Percentiles rank a stretch among this genome's conserved stretches.
These are phyloP conservation scores for Polymixis flavicincta DNA, from an alignment of 2,888 invertebrate genomes.

Conservation along the genomic window DNA sequence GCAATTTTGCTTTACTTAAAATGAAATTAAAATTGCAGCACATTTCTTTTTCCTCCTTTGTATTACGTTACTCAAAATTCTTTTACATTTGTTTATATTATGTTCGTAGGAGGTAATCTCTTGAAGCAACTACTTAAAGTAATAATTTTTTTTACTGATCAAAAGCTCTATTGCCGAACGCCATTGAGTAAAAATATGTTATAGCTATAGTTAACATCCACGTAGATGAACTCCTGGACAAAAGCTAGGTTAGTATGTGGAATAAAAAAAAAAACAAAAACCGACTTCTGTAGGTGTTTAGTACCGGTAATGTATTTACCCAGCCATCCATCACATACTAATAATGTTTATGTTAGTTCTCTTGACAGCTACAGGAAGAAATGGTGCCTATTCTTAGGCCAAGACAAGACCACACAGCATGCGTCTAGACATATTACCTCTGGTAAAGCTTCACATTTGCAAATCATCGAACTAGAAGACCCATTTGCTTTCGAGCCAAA, in stretches of 20 bases:
- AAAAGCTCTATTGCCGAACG: not conserved
- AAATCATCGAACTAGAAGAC: conserved; percentile 12
- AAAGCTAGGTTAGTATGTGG: too few relatives aligned
- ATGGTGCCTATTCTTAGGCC: conserved; percentile 36
- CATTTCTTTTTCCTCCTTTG: too few relatives aligned
- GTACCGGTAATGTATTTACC: not conserved
- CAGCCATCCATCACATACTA: conserved; percentile 23
- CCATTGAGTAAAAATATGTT: not conserved
- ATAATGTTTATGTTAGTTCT: conserved; percentile 24
- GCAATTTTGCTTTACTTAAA: too few relatives aligned
- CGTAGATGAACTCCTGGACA: accelerated
- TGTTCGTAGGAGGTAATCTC: too few relatives aligned
- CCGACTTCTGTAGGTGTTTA: not conserved
- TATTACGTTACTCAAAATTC: too few relatives aligned
- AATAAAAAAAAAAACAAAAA: not conserved
- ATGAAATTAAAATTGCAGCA: too few relatives aligned
- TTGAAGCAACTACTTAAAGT: too few relatives aligned
- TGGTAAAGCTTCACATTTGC: conserved; percentile 9
- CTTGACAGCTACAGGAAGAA: conserved; percentile 43
- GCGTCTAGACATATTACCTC: conserved; percentile 32
- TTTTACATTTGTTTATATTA: too few relatives aligned
- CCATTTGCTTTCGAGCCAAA: conserved; percentile 47
- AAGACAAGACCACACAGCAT: conserved; percentile 39
- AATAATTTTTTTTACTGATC: too few relatives aligned
- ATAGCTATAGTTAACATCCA: not conserved